Base-by-base conservation (phyloP, 2,888 invertebrate genomes). In the Zaprionus bogoriensis region DNA sequence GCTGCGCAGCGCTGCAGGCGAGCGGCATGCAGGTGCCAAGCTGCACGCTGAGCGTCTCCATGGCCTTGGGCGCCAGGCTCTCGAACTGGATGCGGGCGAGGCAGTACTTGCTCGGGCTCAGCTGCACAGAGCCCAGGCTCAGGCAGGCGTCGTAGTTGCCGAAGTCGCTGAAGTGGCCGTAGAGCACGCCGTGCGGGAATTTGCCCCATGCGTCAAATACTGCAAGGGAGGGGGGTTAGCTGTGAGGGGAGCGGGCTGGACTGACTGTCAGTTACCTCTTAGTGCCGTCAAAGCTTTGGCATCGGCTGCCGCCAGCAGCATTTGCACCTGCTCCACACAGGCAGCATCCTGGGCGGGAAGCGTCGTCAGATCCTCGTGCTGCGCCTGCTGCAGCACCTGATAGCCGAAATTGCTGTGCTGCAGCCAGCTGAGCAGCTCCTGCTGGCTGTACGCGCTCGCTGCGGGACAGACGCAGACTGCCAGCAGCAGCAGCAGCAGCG, bases 141-240 rank as follows among this genome's bases (percentile, higher is more conserved):
- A 92, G 52, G 53, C 92, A 92, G 52, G 91, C 84, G 65, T 92
- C 91, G 46, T 78, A 92, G 67, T 89, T 88, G 41, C 92, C 92
- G 22, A 91, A 61, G 39, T 90, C 89, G 27, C 74, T 76, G 14
- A 88, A 77, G 60, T 91, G 86, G 5, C 91, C 91, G 14, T 69
- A 77, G 4, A 91, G 66, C 23, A 91, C 48, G 17, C 92, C 91
- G 2, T 90, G 74, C 20, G 91, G 91, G 2, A 90, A 63, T 73
- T 91, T 91, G 22, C 91, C 90, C 76, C 89, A 89, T 5, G 92
- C 87, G 77, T 92, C 92, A 1, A 91, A 32, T 76, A 92, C 91
- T 92, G 53, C 12, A 19, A 12, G n/a, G 2, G 6, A 25, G 19
- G 10, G 10, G 19, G 19, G n/a, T 14, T 19, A 6, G 10, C 6